Evolutionary conservation across 2,797 vertebrate species (phyloP).

Genomic region (Caiman crocodilus): DNA sequence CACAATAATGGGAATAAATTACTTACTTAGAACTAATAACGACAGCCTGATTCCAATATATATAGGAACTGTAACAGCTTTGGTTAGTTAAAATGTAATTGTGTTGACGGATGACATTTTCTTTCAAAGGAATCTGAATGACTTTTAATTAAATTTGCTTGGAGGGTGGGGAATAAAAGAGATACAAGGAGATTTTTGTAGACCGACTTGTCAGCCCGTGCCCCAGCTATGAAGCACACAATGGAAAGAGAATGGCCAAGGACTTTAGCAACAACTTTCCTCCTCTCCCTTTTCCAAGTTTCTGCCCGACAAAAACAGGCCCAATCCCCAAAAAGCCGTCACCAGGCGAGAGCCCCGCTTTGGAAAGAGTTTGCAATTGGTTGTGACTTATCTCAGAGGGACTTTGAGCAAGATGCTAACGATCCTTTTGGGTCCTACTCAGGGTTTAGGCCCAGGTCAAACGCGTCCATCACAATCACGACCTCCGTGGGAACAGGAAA

Average conservation of each 20-base stretch:
- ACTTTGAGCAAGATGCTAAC: not conserved
- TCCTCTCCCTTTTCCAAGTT: not conserved
- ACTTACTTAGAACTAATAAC: slow-evolving; percentile 78
- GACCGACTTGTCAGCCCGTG: not conserved
- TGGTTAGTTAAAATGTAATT: slow-evolving; percentile 75
- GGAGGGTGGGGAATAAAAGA: slow-evolving; percentile 37
- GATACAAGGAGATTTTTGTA: not conserved
- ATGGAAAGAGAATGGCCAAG: not conserved
- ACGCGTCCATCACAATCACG: not conserved
- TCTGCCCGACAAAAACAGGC: not conserved
- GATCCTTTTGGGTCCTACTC: not conserved
- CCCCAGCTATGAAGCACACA: not conserved
- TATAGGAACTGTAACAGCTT: slow-evolving; percentile 76
- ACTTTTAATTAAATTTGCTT: slow-evolving; percentile 78
- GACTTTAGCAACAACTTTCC: not conserved
- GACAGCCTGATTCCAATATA: slow-evolving; percentile 71
- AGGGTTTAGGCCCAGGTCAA: not conserved
- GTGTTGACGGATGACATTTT: slow-evolving; percentile 76
- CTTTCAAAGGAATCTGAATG: slow-evolving; percentile 77
- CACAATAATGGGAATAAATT: slow-evolving; percentile 79
- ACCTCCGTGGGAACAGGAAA: not conserved
- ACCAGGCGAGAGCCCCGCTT: not conserved
- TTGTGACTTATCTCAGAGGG: not conserved
- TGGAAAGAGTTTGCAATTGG: not conserved
- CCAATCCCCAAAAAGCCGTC: not conserved